Evolutionary conservation across 2,113 vertebrate genomes (phyloP).

Genomic region (Callorhinus ursinus): DNA sequence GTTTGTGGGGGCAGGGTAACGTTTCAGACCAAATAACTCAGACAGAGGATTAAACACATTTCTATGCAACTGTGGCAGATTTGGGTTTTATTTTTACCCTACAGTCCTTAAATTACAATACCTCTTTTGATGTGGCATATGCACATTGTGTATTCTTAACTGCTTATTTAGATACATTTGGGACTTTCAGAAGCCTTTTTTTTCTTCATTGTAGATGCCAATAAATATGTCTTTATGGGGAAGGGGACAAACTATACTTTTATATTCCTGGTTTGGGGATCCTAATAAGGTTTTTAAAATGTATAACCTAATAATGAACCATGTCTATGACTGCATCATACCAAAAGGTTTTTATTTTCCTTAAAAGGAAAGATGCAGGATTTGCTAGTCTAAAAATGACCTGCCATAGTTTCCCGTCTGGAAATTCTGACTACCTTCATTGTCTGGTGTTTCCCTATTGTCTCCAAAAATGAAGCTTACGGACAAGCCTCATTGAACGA

Average conservation of each 20-base stretch:
- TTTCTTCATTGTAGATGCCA: slow-evolving; percentile 49
- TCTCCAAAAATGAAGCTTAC: slow-evolving; percentile 10
- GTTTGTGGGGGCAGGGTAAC: slow-evolving; percentile 41
- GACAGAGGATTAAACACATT: slow-evolving; percentile 69
- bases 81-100: slow-evolving; percentile 77
- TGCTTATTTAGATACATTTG: slow-evolving; percentile 67
- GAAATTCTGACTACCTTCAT: slow-evolving; percentile 35
- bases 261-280: slow-evolving; percentile 41
- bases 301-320: slow-evolving; percentile 47
- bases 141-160: slow-evolving; percentile 58
- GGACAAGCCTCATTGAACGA: background rate
- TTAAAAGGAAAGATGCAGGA: slow-evolving; percentile 53
- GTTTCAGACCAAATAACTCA: slow-evolving; percentile 65
- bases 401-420: background rate
- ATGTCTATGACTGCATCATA: slow-evolving; percentile 29
- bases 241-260: slow-evolving; percentile 44
- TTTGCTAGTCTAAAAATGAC: slow-evolving; percentile 55
- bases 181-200: slow-evolving; percentile 36
- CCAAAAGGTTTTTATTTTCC: background rate
- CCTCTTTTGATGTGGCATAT: slow-evolving; percentile 67
- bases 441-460: background rate
- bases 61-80: slow-evolving; percentile 71
- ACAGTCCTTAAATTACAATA: slow-evolving; percentile 58
- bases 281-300: slow-evolving; percentile 62
- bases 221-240: slow-evolving; percentile 1